Conservation (phyloP, 2,888 invertebrate genomes). For the Clanis bilineata region DNA sequence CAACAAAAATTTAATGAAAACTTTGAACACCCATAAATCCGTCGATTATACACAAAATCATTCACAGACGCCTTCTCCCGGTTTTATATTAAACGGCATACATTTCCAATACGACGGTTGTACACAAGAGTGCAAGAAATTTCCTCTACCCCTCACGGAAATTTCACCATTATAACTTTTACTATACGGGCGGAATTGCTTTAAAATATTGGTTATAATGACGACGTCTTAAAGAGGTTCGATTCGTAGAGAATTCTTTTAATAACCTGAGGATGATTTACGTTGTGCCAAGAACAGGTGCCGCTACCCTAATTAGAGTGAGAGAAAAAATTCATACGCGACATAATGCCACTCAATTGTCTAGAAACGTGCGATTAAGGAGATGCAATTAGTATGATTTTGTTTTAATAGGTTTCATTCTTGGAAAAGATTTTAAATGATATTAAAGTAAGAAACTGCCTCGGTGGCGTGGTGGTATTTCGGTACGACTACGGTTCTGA, state of each 20-base stretch:
- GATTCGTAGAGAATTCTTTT: conserved; percentile 75
- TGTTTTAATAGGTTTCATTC: neutral
- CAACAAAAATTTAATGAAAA: neutral
- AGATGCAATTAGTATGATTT: conserved; percentile 13
- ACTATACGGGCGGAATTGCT: neutral
- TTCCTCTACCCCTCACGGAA: neutral
- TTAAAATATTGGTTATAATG: neutral
- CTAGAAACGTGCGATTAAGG: neutral
- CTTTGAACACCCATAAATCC: conserved; percentile 13
- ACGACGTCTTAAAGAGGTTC: conserved; percentile 52
- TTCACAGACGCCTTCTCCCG: conserved; percentile 44
- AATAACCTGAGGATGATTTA: conserved; percentile 78
- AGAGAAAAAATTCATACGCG: conserved; percentile 57
- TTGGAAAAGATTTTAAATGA: neutral
- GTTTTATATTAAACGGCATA: conserved; percentile 49
- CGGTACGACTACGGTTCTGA: too few relatives aligned
- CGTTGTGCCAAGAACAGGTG: conserved; percentile 72
- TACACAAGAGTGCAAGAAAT: conserved; percentile 9
- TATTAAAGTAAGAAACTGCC: too few relatives aligned
- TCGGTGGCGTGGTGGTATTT: too few relatives aligned
- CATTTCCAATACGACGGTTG: conserved; percentile 12
- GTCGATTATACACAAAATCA: conserved; percentile 32
- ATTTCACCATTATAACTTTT: neutral
- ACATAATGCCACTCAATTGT: conserved; percentile 26
- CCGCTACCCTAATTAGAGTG: conserved; percentile 66